Evolutionary conservation across 2,113 vertebrate species (phyloP).

Genomic region (Myxocyprinus asiaticus): DNA sequence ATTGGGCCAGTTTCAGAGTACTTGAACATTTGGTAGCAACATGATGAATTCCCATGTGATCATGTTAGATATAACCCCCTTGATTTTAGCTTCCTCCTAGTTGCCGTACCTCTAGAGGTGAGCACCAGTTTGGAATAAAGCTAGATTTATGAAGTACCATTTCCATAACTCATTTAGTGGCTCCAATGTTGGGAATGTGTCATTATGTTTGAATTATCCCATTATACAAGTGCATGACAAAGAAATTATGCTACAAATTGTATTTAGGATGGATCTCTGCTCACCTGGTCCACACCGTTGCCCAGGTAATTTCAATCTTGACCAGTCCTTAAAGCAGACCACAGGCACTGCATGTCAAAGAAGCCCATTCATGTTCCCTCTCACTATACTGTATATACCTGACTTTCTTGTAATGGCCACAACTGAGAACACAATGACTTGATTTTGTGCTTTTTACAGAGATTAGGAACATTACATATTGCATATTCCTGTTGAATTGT

Average conservation of each 20-base stretch:
- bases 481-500: conserved; percentile 62
- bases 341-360: conserved; percentile 46
- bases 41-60: too few species aligned
- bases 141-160: conserved; percentile 12
- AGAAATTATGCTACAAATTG: conserved; percentile 46
- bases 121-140: background rate
- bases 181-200: conserved; percentile 4
- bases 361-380: conserved; percentile 36
- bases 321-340: conserved; percentile 35
- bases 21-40: too few species aligned
- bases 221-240: conserved; percentile 38
- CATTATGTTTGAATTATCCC: conserved; percentile 41
- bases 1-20: too few species aligned
- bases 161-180: background rate
- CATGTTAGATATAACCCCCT: too few species aligned
- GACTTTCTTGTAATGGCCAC: conserved; percentile 40
- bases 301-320: conserved; percentile 44
- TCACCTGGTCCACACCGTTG: conserved; percentile 32
- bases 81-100: too few species aligned
- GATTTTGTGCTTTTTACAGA: conserved; percentile 46
- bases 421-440: conserved; percentile 47
- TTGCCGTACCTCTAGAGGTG: too few species aligned
- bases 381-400: conserved; percentile 7
- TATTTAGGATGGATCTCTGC: conserved; percentile 32
- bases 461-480: conserved; percentile 45